Base-by-base conservation (phyloP, 2,888 invertebrate genomes). In the Subacronicta megacephala region DNA sequence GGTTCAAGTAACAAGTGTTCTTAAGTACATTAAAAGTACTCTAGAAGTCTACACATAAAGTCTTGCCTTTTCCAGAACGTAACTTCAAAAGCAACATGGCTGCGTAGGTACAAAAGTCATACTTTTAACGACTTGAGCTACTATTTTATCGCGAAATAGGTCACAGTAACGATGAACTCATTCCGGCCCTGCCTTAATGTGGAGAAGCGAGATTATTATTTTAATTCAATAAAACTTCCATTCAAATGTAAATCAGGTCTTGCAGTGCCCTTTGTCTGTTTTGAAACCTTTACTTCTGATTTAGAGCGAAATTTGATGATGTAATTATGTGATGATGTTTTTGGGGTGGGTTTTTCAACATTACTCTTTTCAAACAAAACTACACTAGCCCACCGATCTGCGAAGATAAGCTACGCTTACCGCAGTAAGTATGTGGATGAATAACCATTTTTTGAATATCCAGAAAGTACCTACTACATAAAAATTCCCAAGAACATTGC, bases 141-240 rank as follows among this genome's bases (percentile, higher is more conserved):
- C 62, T 56, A 71, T 71, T 72, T 71, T 35, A 45, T 41, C 51
- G 47, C 54, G 45, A 63, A 72, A 66, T 72, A 72, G 75, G 75
- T 72, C 72, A 71, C 54, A 42, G 37, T 12, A 35, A 47, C 52
- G 52, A 47, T 47, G 31, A 52, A 50, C 46, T 44, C 40, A 37
- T 31, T 53, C 45, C n/a, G 12, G 15, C 38, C 16, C 12, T 17
- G 29, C 26, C 52, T 53, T 70, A 62, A 62, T 35, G 43, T 51
- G 26, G 62, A 75, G 72, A 56, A 52, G 61, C 65, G 70, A 78
- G 83, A 80, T 82, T 84, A 79, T 83, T 84, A 81, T 84, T 83
- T 77, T 84, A 84, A 85, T 82, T 83, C 83, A 78, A 80, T 85
- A 83, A 84, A 81, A 77, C 73, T 46, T 73, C 71, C 58, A 83